These are phyloP conservation scores for Gandaritis pyraliata DNA, from an alignment of 2,888 invertebrate species.

Conservation along the genomic window DNA sequence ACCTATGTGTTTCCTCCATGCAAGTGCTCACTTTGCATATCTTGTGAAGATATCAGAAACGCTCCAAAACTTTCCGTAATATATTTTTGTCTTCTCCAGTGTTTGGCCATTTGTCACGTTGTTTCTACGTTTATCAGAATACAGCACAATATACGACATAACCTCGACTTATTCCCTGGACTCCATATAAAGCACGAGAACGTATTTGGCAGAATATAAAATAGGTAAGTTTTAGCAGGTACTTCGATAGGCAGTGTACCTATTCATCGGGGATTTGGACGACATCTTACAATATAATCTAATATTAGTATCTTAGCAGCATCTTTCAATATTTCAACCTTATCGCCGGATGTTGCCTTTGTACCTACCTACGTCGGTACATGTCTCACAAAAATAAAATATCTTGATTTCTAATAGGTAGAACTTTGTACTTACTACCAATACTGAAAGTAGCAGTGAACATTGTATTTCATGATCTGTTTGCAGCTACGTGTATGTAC, in stretches of 20 bases:
- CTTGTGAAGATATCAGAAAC: conserved; percentile 25
- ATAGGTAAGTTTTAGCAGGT: conserved; percentile 40
- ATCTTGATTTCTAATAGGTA: conserved; percentile 4
- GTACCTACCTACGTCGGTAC: not conserved
- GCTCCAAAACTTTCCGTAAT: conserved; percentile 25
- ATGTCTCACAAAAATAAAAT: not conserved
- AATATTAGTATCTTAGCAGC: conserved; percentile 31
- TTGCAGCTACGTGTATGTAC: conserved; percentile 14
- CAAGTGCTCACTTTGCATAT: conserved; percentile 19
- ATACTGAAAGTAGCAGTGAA: conserved; percentile 8
- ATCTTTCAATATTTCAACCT: conserved; percentile 32
- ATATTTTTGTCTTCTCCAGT: conserved; percentile 27
- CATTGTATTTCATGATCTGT: conserved; percentile 15
- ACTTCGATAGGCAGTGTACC: conserved; percentile 27
- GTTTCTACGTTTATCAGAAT: conserved; percentile 52
- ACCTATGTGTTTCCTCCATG: not conserved
- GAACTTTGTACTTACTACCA: conserved; percentile 5
- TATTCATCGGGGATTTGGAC: conserved; percentile 36
- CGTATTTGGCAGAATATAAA: conserved; percentile 49
- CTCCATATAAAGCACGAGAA: conserved; percentile 47
- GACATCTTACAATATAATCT: conserved; percentile 32
- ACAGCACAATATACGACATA: conserved; percentile 48
- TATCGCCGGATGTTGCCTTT: conserved; percentile 6
- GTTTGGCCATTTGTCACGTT: conserved; percentile 47
- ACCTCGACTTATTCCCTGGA: conserved; percentile 49